Evolutionary conservation across 2,888 invertebrate genomes (phyloP).

Genomic region (Allophyes oxyacanthae): DNA sequence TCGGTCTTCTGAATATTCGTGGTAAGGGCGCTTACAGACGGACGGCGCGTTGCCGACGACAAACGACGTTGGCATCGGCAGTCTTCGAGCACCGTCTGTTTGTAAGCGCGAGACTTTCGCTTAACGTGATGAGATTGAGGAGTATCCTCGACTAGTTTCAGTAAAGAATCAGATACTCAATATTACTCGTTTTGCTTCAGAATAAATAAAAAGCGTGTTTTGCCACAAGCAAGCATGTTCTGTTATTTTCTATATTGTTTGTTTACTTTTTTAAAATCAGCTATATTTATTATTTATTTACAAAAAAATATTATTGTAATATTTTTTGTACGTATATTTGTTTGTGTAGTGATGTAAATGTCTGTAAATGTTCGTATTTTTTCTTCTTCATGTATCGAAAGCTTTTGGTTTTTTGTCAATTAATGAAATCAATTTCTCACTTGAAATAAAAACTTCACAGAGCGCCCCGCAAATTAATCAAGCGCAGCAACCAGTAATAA

Average conservation of each 20-base stretch:
- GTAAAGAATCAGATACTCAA: not conserved
- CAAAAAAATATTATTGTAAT: not conserved
- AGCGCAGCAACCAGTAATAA: constrained; percentile 86
- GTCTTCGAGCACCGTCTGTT: too few species aligned
- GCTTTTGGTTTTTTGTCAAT: constrained; percentile 5
- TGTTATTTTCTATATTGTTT: not conserved
- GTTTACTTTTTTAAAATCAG: not conserved
- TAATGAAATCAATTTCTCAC: not conserved
- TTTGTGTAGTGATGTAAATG: too few species aligned
- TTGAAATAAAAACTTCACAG: constrained; percentile 61
- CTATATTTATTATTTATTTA: not conserved
- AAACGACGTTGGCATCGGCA: too few species aligned
- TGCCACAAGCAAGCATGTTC: constrained; percentile 23
- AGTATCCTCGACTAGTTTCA: too few species aligned
- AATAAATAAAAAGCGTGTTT: constrained; percentile 8
- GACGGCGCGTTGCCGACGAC: too few species aligned
- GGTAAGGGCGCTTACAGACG: too few species aligned
- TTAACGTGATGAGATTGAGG: too few species aligned
- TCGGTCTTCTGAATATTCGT: too few species aligned
- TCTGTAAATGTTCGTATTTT: not conserved
- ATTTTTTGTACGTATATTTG: too few species aligned
- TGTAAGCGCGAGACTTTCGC: too few species aligned
- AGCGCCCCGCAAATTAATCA: constrained; percentile 82
- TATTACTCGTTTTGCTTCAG: constrained; percentile 11
- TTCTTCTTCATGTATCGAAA: not conserved